phyloP scores from a whole-genome alignment of 2,888 invertebrate species.

The Diplazon laetatorius region DNA sequence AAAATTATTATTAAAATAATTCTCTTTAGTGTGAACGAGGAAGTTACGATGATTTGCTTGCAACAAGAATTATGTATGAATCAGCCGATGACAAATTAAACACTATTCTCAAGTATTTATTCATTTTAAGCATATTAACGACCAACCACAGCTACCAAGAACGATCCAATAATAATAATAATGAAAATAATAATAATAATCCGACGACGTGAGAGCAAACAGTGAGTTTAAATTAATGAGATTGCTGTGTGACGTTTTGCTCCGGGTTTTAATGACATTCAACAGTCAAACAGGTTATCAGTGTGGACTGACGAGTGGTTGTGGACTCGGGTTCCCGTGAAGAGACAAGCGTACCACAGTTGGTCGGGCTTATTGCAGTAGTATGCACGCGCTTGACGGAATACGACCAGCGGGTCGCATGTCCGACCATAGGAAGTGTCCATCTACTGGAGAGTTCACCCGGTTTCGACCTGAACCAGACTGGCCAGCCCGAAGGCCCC shows the following conservation, averaged over 20 bases:
- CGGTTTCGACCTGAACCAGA: constrained; percentile 28
- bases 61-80: too few species aligned
- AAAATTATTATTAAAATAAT: too few species aligned
- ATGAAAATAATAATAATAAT: not conserved
- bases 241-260: constrained; percentile 8
- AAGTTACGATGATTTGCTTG: too few species aligned
- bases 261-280: constrained; percentile 32
- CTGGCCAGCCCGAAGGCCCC: constrained; percentile 20
- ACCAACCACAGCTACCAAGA: too few species aligned
- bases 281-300: constrained; percentile 27
- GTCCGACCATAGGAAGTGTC: constrained; percentile 45
- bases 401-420: constrained; percentile 32
- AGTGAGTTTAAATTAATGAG: not conserved
- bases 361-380: constrained; percentile 41
- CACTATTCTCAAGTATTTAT: too few species aligned
- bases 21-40: too few species aligned
- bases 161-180: not conserved
- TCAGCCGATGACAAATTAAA: too few species aligned
- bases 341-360: constrained; percentile 34
- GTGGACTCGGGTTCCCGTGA: constrained; percentile 25
- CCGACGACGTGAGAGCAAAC: not conserved
- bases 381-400: constrained; percentile 26
- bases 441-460: constrained; percentile 34
- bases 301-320: constrained; percentile 23
- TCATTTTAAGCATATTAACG: not conserved